These are phyloP conservation scores for Mythimna impura DNA, from an alignment of 2,888 invertebrate species.

Conservation along the genomic window DNA sequence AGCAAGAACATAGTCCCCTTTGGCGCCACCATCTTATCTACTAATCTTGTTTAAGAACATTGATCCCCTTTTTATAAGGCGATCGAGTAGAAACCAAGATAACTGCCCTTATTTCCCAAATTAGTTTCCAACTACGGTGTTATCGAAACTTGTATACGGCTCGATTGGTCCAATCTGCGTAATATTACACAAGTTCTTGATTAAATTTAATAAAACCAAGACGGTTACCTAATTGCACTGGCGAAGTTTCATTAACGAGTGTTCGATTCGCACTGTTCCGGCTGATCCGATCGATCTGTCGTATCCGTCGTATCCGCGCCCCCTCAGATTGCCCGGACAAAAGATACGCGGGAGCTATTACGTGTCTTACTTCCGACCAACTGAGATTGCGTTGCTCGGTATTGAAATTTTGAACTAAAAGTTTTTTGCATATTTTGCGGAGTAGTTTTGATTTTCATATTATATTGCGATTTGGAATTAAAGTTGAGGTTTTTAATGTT, in stretches of 20 bases:
- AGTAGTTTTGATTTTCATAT: conserved; percentile 35
- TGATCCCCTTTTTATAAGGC: conserved; percentile 86
- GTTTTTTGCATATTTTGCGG: conserved; percentile 45
- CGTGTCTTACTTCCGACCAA: conserved; percentile 56
- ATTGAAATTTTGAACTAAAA: conserved; percentile 57
- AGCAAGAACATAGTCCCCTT: conserved; percentile 62
- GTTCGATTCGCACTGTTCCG: conserved; percentile 86
- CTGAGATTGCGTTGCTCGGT: conserved; percentile 44
- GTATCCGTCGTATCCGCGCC: conserved; percentile 55
- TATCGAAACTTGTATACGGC: conserved; percentile 89
- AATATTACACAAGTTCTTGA: conserved; percentile 90
- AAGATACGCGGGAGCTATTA: conserved; percentile 59
- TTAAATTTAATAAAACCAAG: conserved; percentile 91
- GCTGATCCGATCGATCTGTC: conserved; percentile 79
- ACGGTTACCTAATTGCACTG: conserved; percentile 88
- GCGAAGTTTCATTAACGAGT: conserved; percentile 88
- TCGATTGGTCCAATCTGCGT: conserved; percentile 89
- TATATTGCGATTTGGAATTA: conserved; percentile 31
- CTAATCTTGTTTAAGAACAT: conserved; percentile 80
- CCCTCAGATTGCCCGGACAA: conserved; percentile 58
- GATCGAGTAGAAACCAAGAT: conserved; percentile 84
- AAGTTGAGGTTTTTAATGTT: conserved; percentile 9
- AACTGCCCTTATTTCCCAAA: conserved; percentile 87
- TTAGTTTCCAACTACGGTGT: conserved; percentile 89
- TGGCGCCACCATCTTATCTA: conserved; percentile 69